phyloP scores from a whole-genome alignment of 2,888 invertebrate species.

The Lepeophtheirus nordmannii region DNA sequence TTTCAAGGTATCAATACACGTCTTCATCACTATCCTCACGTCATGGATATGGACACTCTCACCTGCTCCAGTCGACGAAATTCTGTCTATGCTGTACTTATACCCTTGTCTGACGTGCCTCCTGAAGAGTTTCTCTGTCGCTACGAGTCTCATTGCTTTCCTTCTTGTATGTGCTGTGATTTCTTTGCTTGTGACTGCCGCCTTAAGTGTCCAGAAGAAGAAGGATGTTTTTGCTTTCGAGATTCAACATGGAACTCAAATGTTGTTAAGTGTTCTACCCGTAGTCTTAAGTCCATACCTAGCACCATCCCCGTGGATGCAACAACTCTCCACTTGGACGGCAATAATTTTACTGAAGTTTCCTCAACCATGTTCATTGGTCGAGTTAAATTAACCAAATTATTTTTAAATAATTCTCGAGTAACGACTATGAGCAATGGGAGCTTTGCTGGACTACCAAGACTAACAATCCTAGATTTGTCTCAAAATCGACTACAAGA shows the following conservation, averaged over 20 bases:
- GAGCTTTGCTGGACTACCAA: constrained; percentile 62
- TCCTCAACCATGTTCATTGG: constrained; percentile 72
- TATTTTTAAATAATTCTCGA: constrained; percentile 60
- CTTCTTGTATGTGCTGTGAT: constrained; percentile 72
- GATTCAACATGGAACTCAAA: constrained; percentile 71
- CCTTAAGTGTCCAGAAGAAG: constrained; percentile 67
- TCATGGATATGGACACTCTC: constrained; percentile 61
- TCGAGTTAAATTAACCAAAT: constrained; percentile 54
- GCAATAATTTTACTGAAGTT: constrained; percentile 57
- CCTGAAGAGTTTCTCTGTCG: constrained; percentile 50
- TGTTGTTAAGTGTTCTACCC: constrained; percentile 58
- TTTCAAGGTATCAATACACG: constrained; percentile 53
- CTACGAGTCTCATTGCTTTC: constrained; percentile 66
- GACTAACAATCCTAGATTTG: constrained; percentile 55
- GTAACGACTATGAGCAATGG: constrained; percentile 57
- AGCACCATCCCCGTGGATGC: constrained; percentile 73
- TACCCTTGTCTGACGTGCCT: constrained; percentile 27
- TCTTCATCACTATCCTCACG: constrained; percentile 58
- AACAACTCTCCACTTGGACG: constrained; percentile 69
- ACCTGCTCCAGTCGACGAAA: constrained; percentile 54
- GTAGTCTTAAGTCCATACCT: constrained; percentile 46
- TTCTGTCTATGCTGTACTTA: constrained; percentile 23
- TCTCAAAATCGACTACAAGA: constrained; percentile 56
- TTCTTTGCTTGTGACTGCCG: constrained; percentile 80
- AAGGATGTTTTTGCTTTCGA: constrained; percentile 52